Evolutionary conservation across 2,888 invertebrate genomes (phyloP).

Genomic region (Sinhomidia bicolor): DNA sequence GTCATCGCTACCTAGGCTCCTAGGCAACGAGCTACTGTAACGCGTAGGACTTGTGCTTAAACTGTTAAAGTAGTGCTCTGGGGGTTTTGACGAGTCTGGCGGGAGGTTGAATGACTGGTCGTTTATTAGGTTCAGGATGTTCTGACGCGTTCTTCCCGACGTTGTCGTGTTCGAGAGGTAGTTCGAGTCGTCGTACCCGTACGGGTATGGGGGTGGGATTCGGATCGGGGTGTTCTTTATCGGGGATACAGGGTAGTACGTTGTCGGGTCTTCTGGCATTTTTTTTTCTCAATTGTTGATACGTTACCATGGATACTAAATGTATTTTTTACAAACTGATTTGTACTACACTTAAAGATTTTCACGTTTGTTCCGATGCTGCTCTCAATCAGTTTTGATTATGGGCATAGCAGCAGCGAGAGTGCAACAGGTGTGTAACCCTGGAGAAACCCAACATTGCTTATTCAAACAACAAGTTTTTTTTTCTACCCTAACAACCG

Average conservation of each 20-base stretch:
- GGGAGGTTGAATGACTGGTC: neutral
- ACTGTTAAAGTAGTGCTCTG: neutral
- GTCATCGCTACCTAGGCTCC: neutral
- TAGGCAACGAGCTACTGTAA: constrained; percentile 2
- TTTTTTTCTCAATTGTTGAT: neutral
- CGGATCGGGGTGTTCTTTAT: constrained; percentile 54
- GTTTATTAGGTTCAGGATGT: constrained; percentile 46
- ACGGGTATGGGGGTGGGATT: constrained; percentile 57
- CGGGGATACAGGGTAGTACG: constrained; percentile 18
- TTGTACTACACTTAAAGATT: too few relatives aligned
- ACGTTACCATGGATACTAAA: neutral
- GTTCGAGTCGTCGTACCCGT: constrained; percentile 49
- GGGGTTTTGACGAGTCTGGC: neutral
- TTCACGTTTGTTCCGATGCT: too few relatives aligned
- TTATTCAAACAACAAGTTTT: too few relatives aligned
- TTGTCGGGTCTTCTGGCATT: constrained; percentile 40
- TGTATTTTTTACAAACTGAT: too few relatives aligned
- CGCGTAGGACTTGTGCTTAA: neutral
- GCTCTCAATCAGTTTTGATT: too few relatives aligned
- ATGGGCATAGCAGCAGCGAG: neutral
- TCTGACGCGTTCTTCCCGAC: constrained; percentile 21
- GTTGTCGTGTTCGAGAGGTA: constrained; percentile 13
- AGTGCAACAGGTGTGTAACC: constrained; percentile 52
- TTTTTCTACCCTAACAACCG: too few relatives aligned
- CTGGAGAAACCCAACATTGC: too few relatives aligned